Conservation (phyloP, 92 coral and sea anemone genomes). For the Palythoa grandis region DNA sequence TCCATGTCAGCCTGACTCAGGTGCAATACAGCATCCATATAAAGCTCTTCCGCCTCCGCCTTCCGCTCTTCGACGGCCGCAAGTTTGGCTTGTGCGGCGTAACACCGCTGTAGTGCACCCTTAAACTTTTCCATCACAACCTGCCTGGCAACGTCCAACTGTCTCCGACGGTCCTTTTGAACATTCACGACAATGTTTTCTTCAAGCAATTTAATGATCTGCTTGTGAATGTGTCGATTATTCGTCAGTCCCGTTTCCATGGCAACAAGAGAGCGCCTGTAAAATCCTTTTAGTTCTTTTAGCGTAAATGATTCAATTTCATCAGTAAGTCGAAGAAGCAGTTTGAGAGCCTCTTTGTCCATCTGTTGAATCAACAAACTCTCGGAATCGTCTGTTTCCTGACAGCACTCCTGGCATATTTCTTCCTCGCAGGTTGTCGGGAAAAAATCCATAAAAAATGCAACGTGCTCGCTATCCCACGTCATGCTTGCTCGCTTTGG, state of each 20-base stretch:
- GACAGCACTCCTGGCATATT: slow-evolving; percentile 4
- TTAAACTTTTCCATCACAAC: slow-evolving; percentile 56
- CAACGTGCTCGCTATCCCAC: slow-evolving; percentile 1
- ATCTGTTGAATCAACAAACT: slow-evolving; percentile 65
- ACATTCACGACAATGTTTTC: slow-evolving; percentile 55
- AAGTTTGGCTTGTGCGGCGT: slow-evolving; percentile 60
- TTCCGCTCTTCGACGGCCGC: slow-evolving; percentile 66
- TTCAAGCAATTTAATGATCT: slow-evolving; percentile 68
- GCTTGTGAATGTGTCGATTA: slow-evolving; percentile 72
- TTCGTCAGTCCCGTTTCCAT: slow-evolving; percentile 82
- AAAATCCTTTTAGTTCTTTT: slow-evolving; percentile 66
- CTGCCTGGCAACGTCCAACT: slow-evolving; percentile 55
- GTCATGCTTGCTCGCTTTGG: not conserved
- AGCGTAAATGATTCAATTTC: slow-evolving; percentile 73
- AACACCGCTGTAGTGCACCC: slow-evolving; percentile 57
- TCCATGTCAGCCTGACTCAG: slow-evolving; percentile 59
- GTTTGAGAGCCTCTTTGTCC: slow-evolving; percentile 64
- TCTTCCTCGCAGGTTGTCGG: not conserved
- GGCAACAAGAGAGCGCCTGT: slow-evolving; percentile 83
- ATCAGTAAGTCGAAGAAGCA: slow-evolving; percentile 59
- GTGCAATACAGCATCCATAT: slow-evolving; percentile 59
- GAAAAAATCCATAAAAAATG: not conserved
- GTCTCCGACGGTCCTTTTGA: slow-evolving; percentile 41
- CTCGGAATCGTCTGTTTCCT: slow-evolving; percentile 43
- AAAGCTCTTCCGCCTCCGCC: slow-evolving; percentile 68